Evolutionary conservation across 2,888 invertebrate genomes (phyloP), one percentile per base, ranked within the genome.

Genomic region (Eudasyphora cyanicolor): DNA sequence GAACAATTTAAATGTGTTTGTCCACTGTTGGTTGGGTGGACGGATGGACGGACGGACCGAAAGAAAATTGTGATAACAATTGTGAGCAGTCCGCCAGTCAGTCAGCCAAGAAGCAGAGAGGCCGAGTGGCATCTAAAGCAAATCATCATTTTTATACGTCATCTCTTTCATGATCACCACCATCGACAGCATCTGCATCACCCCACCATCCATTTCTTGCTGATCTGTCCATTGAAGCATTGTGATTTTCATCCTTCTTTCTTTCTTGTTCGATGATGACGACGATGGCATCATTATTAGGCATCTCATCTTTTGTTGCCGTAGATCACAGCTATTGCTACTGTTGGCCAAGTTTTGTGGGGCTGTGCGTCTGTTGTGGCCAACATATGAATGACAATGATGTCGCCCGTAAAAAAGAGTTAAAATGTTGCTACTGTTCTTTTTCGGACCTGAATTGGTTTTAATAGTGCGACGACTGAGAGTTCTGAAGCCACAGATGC

Each of bases 311-410:
- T 64, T 75, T 82, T 82, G 70, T 75, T 35, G 45, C 38, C 86
- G 86, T 89, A 88, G 38, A 87, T 88, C 86, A 87, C 54, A 32
- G 75, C 81, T 81, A 79, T 64, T 86, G 88, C 87, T 86, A 88
- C 88, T 87, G 88, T 75, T 77, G 76, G 49, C 69, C 79, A 77
- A 75, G 76, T 69, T 77, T 60, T 51, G 69, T n/a, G n/a, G 79
- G 49, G 78, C 78, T 35, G 6, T 77, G 29, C 21, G 1, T 57
- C 5, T 57, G 12, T n/a, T 21, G 42, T 14, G 70, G 64, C 71
- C 49, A 78, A 78, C 73, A 82, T 77, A 79, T 77, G 77, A 84
- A 81, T 81, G 81, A 80, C 79, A 82, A 79, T 79, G 80, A 85
- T 45, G 73, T 73, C 51, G 71, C 54, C 64, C 42, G 71, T 19